These are phyloP conservation scores for Polyodon spathula DNA, from an alignment of 2,113 vertebrate species.

Conservation along the genomic window DNA sequence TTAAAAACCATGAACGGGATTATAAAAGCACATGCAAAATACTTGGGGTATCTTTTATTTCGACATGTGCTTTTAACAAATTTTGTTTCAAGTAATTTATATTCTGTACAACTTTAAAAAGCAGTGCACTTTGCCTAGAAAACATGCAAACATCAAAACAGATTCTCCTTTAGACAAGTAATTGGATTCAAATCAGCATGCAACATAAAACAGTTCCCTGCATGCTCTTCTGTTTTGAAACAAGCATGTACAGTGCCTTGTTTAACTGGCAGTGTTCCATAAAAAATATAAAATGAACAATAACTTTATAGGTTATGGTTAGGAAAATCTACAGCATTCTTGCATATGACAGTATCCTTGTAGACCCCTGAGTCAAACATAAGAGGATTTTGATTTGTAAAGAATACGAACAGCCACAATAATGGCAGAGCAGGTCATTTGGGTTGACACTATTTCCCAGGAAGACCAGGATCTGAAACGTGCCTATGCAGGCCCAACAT, in stretches of 20 bases:
- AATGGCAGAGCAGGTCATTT: constrained; percentile 21
- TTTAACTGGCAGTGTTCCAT: constrained; percentile 75
- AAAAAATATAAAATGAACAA: constrained; percentile 61
- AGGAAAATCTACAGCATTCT: constrained; percentile 85
- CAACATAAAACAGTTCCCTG: constrained; percentile 60
- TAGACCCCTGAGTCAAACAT: constrained; percentile 95
- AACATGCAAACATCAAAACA: constrained; percentile 59
- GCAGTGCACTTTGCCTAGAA: constrained; percentile 54
- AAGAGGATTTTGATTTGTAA: constrained; percentile 68
- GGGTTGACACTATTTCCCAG: constrained; percentile 62
- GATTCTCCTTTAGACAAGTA: constrained; percentile 59
- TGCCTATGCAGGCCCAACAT: constrained; percentile 74
- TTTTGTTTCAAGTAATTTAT: constrained; percentile 44
- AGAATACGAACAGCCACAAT: constrained; percentile 56
- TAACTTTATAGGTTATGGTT: constrained; percentile 77
- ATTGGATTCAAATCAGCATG: constrained; percentile 68
- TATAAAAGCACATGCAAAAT: constrained; percentile 9
- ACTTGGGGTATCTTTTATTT: constrained; percentile 4
- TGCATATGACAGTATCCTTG: constrained; percentile 81
- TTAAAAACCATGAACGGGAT: constrained; percentile 10
- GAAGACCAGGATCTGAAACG: constrained; percentile 79
- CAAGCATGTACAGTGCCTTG: constrained; percentile 70
- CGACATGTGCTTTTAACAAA: constrained; percentile 18
- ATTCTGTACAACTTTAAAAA: constrained; percentile 44
- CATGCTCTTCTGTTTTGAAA: constrained; percentile 65